Conservation (phyloP, 2,888 invertebrate genomes). For the Eristalis arbustorum region DNA sequence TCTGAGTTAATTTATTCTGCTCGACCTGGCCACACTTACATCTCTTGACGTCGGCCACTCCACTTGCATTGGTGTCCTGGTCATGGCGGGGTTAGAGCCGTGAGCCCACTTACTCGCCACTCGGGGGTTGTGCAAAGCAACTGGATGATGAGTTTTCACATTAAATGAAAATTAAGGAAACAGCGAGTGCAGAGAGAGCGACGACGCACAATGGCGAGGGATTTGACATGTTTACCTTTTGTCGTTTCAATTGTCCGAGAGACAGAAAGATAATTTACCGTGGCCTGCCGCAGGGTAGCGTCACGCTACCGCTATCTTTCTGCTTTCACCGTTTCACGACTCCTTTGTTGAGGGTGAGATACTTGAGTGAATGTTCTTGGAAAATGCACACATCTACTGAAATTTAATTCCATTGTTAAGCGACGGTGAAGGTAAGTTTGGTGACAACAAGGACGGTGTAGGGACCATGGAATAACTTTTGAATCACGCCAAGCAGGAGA, state of each 20-base stretch:
- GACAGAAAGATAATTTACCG: not conserved
- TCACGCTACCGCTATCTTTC: not conserved
- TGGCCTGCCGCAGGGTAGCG: not conserved
- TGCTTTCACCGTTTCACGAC: not conserved
- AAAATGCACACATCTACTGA: too few species aligned
- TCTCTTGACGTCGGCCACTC: not conserved
- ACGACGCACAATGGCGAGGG: not conserved
- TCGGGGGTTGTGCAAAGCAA: not conserved
- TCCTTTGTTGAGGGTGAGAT: not conserved
- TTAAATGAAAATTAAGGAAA: not conserved
- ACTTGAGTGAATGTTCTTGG: not conserved
- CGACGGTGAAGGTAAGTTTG: too few species aligned
- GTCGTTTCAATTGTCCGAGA: conserved; percentile 33
- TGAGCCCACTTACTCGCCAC: not conserved
- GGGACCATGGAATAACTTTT: too few species aligned
- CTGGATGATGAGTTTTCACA: not conserved
- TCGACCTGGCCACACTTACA: not conserved
- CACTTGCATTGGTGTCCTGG: not conserved
- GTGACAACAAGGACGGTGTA: too few species aligned
- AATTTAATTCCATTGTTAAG: too few species aligned
- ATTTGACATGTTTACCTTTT: conserved; percentile 39
- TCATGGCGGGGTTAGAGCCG: not conserved
- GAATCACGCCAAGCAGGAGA: too few species aligned
- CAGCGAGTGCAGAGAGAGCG: not conserved
- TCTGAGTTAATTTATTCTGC: not conserved